Base-by-base conservation (phyloP, 2,113 vertebrate species). In the Urocynchramus pylzowi region DNA sequence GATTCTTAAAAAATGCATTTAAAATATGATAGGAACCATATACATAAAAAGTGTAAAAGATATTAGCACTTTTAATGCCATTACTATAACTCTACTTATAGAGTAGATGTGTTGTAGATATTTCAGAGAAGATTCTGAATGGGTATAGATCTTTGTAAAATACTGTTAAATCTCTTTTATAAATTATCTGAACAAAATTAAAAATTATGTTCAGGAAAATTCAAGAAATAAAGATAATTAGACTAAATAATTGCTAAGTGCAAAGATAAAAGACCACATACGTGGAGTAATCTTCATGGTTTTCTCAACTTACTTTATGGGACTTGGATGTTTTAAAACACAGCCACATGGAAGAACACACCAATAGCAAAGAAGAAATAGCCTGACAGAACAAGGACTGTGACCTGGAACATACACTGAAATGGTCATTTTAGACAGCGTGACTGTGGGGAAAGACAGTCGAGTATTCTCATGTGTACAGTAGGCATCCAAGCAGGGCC, bases 381-480 rank as follows among this genome's bases (percentile, higher is more conserved):
- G 23, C 13, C 16, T 65, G 23, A 45, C 33, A 52, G 37, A 50
- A 45, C 28, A 60, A 23, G 22, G 19, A 45, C 60, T 52, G 23
- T 52, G 68, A n/a, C 77, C 37, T 52, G 60, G 33, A 81, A 33
- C 11, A 52, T 8, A 12, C 11, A 27, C 7, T 59, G 23, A 82
- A 67, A 67, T 39, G 28, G 22, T 59, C 6, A 30, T 59, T 89
- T 65, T 52, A 81, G 28, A 39, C 12, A 67, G 28, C 0, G 0
- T 39, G 33, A 44, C 28, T 16, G 67, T 10, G 24, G 23, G 16
- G 7, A 52, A 59, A 52, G 8, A n/a, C 4, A 67, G 16, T 15
- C 1, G 0, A 13, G 16, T 23, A 37, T 23, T 65, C 44, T 56
- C 1, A 3, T 11, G 2, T 33, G 23, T 39, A 21, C 7, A 14